Base-by-base conservation (phyloP, 1,140 invertebrate species). In the Chrysomallon squamiferum region DNA sequence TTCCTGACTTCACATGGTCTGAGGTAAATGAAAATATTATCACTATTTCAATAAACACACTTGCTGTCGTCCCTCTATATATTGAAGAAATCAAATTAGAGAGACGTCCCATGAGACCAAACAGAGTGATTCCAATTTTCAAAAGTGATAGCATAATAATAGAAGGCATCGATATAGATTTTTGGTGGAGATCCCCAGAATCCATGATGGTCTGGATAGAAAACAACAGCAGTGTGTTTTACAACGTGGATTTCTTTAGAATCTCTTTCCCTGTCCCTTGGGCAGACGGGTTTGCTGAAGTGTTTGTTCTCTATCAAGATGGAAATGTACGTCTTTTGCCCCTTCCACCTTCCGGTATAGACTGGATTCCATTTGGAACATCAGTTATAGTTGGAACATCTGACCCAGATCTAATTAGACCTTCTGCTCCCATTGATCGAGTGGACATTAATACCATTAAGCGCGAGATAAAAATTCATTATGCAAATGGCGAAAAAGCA, bases 361-460 rank as follows among this genome's bases (percentile, higher is more conserved):
- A 80, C 59, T 76, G 73, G 76, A 74, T 75, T 43, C 78, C 78
- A 3, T 80, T 80, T 50, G 78, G 78, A 27, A 74, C 78, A 0
- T 78, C 76, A 13, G 49, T 80, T 5, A 64, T 80, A 9, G 61
- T 80, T 52, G 78, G 78, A 4, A 65, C 73, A 45, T 68, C 65
- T 2, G 65, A 74, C 33, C 73, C 73, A 0, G 30, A 25, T 0
- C 7, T 33, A 13, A 20, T 50, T 11, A 49, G 74, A 38, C 78
- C 78, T 20, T 63, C 41, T 38, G 74, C 74, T 22, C 61, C 66
- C 25, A 71, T 80, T 20, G 30, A 49, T 32, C 27, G 52, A 11
- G 64, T 75, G 29, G 60, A 69, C 20, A 66, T 76, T 35, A 57
- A 70, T 30, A 54, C 50, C 2, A 22, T 27, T 18, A 63, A 56